phyloP scores from a whole-genome alignment of 2,113 vertebrate species.

The Tichodroma muraria region DNA sequence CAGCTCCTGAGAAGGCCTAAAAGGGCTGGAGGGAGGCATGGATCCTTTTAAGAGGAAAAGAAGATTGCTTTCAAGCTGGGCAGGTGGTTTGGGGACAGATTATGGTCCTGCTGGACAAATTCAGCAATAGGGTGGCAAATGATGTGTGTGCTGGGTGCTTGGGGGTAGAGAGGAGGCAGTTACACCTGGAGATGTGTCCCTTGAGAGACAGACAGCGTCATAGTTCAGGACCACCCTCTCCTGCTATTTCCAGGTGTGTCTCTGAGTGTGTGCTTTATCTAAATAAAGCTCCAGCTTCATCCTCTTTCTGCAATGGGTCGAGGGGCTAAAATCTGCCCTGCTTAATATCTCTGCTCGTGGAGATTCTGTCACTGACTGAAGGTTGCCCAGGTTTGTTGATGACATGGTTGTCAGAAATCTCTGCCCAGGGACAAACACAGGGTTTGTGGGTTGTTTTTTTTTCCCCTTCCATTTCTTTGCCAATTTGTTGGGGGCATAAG shows the following conservation, averaged over 20 bases:
- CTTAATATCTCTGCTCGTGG: background rate
- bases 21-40: background rate
- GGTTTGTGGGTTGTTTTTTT: rapidly evolving
- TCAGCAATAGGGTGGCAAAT: background rate
- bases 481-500: background rate
- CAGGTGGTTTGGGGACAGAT: background rate
- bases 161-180: background rate
- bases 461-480: background rate
- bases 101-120: background rate
- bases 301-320: background rate
- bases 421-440: background rate
- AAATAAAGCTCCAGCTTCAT: background rate
- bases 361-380: background rate
- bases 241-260: background rate
- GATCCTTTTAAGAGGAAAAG: background rate
- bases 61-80: background rate
- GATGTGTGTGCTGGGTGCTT: background rate
- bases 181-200: background rate
- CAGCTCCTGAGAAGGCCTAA: background rate
- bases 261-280: background rate
- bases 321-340: background rate
- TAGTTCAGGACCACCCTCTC: background rate
- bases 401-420: background rate
- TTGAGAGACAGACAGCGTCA: background rate
- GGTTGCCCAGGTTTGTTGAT: background rate